Base-by-base conservation (phyloP, 2,888 invertebrate genomes). In the Pheosia tremula region DNA sequence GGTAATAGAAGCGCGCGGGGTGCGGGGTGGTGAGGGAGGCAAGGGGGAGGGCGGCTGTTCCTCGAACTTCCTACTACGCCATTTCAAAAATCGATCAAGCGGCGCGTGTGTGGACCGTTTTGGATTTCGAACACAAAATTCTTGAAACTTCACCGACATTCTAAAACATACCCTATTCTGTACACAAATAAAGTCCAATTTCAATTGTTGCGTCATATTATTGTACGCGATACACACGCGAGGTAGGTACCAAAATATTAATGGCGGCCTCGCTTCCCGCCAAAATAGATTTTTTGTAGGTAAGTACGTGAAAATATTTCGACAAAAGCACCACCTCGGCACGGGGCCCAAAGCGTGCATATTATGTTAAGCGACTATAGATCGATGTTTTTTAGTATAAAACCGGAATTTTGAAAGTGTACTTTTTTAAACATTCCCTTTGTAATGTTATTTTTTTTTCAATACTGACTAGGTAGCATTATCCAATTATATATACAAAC, bases 11-110 rank as follows among this genome's bases (percentile, higher is more conserved):
- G 77, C 61, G 75, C 67, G 77, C 75, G 80, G 73, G 72, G 72
- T 37, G 53, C 10, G 53, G 53, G 53, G 74, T 73, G 76, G 68
- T 61, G 71, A 60, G 75, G 71, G 67, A 69, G 56, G 62, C 53
- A 66, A 71, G 74, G 71, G 70, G 67, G 75, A 68, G 68, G 69
- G 72, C 66, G 63, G 57, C 54, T 58, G 73, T 78, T 78, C 77
- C 78, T 77, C 79, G 74, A 82, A 84, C 77, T 80, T 79, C 73
- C 76, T 36, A 75, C 65, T 63, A 72, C 82, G 82, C 80, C 82
- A 79, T 88, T 88, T 91, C 89, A 83, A 91, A 91, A 91, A 91
- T 91, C 91, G 91, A 91, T 91, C 88, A 86, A 82, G 74, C 80
- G 83, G 85, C 89, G 87, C 87, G 90, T 88, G 89, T 90, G 88